phyloP scores from a whole-genome alignment of 2,888 invertebrate genomes.

The Lysandra bellargus region DNA sequence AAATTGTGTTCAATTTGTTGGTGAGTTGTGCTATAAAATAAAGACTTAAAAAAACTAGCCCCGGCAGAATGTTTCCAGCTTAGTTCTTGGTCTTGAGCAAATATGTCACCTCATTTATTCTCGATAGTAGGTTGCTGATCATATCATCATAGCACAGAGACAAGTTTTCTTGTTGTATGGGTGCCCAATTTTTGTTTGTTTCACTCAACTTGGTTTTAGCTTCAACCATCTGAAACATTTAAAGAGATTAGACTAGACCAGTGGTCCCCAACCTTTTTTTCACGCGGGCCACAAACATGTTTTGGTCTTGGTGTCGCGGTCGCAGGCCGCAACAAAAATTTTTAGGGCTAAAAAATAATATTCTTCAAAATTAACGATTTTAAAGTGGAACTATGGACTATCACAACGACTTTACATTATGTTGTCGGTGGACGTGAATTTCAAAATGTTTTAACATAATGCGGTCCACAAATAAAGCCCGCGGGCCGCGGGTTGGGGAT shows the following conservation, averaged over 20 bases:
- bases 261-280: too few relatives aligned
- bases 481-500: too few relatives aligned
- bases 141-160: conserved; percentile 58
- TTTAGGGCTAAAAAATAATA: too few relatives aligned
- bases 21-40: neutral
- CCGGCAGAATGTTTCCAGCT: conserved; percentile 33
- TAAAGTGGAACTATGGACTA: too few relatives aligned
- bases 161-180: conserved; percentile 45
- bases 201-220: conserved; percentile 58
- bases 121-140: conserved; percentile 60
- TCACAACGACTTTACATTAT: too few relatives aligned
- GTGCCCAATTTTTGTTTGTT: conserved; percentile 51
- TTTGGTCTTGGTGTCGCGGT: too few relatives aligned
- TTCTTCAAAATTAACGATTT: too few relatives aligned
- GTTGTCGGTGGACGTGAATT: too few relatives aligned
- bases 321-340: too few relatives aligned
- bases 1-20: neutral
- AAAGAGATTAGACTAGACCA: neutral
- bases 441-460: too few relatives aligned
- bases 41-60: neutral
- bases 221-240: conserved; percentile 60
- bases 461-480: too few relatives aligned
- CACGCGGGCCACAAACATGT: too few relatives aligned
- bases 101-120: conserved; percentile 66
- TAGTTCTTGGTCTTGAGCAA: conserved; percentile 61